A percentile compares a stretch with the other conserved stretches of the same genome.
These are phyloP conservation scores for Diabrotica virgifera DNA, from an alignment of 1,140 invertebrate species.

Conservation along the genomic window DNA sequence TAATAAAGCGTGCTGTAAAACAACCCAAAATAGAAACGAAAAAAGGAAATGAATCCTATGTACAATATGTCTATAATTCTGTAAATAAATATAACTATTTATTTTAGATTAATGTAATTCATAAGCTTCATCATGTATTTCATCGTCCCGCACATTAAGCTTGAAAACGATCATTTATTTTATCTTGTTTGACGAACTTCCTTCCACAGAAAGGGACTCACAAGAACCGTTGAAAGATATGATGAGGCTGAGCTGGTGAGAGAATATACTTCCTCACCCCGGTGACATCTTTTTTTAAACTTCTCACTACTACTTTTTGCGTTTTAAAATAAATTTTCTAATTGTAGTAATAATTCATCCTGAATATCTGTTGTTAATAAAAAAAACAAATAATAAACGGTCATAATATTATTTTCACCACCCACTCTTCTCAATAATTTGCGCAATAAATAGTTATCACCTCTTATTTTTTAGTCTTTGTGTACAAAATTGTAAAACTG, in stretches of 20 bases:
- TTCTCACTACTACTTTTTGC: too few species aligned
- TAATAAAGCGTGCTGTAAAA: not conserved
- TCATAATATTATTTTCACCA: too few species aligned
- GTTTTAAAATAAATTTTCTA: too few species aligned
- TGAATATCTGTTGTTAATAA: too few species aligned
- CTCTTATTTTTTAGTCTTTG: constrained; percentile 1
- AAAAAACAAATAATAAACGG: too few species aligned
- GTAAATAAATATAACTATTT: constrained; percentile 40
- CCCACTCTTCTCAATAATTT: too few species aligned
- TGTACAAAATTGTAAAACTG: constrained; percentile 5
- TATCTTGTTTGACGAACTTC: constrained; percentile 17
- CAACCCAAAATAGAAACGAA: not conserved
- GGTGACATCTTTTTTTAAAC: not conserved
- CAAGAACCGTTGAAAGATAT: constrained; percentile 31
- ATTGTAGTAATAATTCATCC: too few species aligned
- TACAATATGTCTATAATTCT: constrained; percentile 31
- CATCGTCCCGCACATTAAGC: constrained; percentile 29
- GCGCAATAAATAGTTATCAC: too few species aligned
- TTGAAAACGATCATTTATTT: constrained; percentile 29
- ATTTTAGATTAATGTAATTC: constrained; percentile 35
- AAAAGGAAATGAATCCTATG: constrained; percentile 13
- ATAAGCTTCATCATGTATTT: constrained; percentile 34
- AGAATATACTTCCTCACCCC: not conserved
- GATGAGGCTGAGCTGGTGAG: constrained; percentile 22
- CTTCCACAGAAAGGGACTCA: constrained; percentile 12